Conservation (phyloP, 2,888 invertebrate genomes). For the Eumacrocentrus americanus region DNA sequence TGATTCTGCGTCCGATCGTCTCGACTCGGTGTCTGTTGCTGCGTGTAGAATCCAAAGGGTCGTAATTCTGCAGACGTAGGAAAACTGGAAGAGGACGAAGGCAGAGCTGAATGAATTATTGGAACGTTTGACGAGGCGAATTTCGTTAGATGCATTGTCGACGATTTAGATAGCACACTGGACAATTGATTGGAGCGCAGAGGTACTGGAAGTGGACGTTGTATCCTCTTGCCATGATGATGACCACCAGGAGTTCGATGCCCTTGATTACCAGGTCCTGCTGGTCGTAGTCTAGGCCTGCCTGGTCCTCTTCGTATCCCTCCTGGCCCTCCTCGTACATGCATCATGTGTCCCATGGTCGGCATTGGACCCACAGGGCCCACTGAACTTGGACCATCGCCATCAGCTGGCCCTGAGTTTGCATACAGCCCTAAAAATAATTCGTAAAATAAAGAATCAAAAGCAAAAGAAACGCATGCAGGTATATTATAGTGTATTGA, state of each 20-base stretch:
- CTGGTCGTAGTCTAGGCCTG: slow-evolving; percentile 71
- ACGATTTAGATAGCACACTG: slow-evolving; percentile 38
- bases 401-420: slow-evolving; percentile 45
- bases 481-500: neutral
- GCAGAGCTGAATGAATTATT: slow-evolving; percentile 28
- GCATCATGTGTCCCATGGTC: slow-evolving; percentile 37
- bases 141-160: slow-evolving; percentile 24
- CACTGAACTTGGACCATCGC: slow-evolving; percentile 51
- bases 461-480: neutral
- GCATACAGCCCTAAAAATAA: slow-evolving; percentile 39
- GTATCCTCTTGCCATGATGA: slow-evolving; percentile 48
- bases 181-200: slow-evolving; percentile 52
- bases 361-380: slow-evolving; percentile 49
- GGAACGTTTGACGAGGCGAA: slow-evolving; percentile 3
- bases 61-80: slow-evolving; percentile 37
- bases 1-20: slow-evolving; percentile 38
- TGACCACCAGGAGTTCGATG: slow-evolving; percentile 63
- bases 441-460: too few relatives aligned
- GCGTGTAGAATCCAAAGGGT: slow-evolving; percentile 58
- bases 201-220: slow-evolving; percentile 55
- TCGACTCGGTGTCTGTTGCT: slow-evolving; percentile 31
- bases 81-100: slow-evolving; percentile 36
- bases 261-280: slow-evolving; percentile 71
- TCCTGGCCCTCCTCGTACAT: slow-evolving; percentile 42
- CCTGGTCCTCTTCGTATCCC: slow-evolving; percentile 72